Conservation (phyloP, 2,113 vertebrate genomes). For the Oreocharis arfaki region DNA sequence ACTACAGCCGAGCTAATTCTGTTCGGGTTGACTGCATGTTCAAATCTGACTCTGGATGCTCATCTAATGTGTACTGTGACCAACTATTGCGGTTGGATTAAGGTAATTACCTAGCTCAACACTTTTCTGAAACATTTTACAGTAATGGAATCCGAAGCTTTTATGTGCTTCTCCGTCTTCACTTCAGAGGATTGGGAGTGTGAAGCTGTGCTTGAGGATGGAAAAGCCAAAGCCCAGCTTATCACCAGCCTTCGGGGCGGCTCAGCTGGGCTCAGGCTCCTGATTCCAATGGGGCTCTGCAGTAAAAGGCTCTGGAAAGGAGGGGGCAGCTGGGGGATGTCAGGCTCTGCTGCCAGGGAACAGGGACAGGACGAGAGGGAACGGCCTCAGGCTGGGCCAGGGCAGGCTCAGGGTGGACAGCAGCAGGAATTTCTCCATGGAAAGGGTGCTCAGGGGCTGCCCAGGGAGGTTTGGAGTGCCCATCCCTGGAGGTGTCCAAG, state of each 20-base stretch:
- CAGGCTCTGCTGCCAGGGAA: neutral
- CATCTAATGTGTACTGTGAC: constrained; percentile 60
- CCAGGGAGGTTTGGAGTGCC: neutral
- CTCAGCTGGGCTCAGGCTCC: neutral
- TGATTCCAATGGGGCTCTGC: accelerated
- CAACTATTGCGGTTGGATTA: constrained; percentile 65
- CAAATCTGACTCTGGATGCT: constrained; percentile 72
- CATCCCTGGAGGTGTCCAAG: neutral
- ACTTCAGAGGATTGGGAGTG: constrained; percentile 4
- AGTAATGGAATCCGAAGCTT: constrained; percentile 58
- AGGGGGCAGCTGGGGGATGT: accelerated
- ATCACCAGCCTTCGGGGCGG: neutral
- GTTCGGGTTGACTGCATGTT: constrained; percentile 78
- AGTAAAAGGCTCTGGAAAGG: neutral
- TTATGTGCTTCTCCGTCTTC: constrained; percentile 48
- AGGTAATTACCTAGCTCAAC: constrained; percentile 70
- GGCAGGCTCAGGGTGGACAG: accelerated
- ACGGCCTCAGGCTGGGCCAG: neutral
- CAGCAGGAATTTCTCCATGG: neutral
- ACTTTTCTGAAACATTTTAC: constrained; percentile 57
- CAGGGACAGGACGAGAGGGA: neutral
- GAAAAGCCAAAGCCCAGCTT: neutral
- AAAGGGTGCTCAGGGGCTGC: neutral
- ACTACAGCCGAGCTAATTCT: constrained; percentile 67
- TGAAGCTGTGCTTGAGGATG: neutral